These are phyloP conservation scores for Madoqua kirkii DNA, from an alignment of 2,113 vertebrate species.

Conservation along the genomic window DNA sequence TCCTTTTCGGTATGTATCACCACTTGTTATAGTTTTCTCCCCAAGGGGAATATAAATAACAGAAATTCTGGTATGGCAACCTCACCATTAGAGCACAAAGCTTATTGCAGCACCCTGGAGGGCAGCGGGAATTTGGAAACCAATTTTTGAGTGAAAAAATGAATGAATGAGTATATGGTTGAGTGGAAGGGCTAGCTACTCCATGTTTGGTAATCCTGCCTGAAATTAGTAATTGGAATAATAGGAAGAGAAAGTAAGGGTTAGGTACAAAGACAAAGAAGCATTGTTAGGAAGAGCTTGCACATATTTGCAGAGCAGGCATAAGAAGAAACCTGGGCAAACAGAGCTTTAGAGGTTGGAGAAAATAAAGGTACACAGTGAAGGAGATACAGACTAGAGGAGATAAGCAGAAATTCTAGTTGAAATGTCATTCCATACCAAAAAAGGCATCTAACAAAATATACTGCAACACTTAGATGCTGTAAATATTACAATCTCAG, in stretches of 20 bases:
- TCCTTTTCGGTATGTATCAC: neutral
- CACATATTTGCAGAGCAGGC: neutral
- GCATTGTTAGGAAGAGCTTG: neutral
- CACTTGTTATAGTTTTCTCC: neutral
- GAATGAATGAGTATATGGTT: neutral
- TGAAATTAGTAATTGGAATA: neutral
- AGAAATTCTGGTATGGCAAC: neutral
- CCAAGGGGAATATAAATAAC: neutral
- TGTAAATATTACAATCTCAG: constrained; percentile 42
- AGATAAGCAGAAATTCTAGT: neutral
- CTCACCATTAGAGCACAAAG: neutral
- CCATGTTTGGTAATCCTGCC: neutral
- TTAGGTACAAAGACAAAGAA: neutral
- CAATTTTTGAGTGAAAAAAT: neutral
- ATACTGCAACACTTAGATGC: neutral
- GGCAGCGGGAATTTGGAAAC: neutral
- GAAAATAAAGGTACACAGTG: neutral
- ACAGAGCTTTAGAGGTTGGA: neutral
- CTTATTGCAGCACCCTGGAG: neutral
- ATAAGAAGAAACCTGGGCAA: neutral
- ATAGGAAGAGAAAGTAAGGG: neutral
- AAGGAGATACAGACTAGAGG: neutral
- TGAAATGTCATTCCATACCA: neutral
- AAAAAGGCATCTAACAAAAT: constrained; percentile 35
- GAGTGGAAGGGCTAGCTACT: neutral